Evolutionary conservation across 2,888 invertebrate species (phyloP), one percentile per base, ranked within the genome.

Genomic region (Cheilosia urbana): DNA sequence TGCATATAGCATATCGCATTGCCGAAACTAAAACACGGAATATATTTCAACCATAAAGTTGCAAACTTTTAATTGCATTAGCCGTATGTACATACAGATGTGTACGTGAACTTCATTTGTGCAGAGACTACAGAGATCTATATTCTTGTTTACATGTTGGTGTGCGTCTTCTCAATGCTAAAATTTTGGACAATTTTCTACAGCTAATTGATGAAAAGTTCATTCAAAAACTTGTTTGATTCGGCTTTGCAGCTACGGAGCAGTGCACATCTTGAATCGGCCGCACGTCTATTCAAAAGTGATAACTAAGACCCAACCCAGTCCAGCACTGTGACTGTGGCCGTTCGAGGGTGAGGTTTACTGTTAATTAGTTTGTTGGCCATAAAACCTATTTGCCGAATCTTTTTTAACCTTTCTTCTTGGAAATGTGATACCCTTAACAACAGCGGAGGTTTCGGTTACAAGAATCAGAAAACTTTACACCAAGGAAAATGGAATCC

Each of bases 51-150:
- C 62, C 34, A 42, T 57, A 63, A 69, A 69, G 58, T 42, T 57
- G 17, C 15, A 81, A 82, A 82, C 81, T 82, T 82, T 82, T 82
- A 77, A 82, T 82, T 82, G 81, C 76, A 66, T 82, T 76, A 27
- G 42, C 62, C 62, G 57, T 51, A 7, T 0, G 30, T 30, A 30
- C 9, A 30, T 9, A 37, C 21, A 17, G 19, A 17, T 57, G 17
- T 45, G 17, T 63, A 4, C 9, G 24, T 37, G 13, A 40, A 15
- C 34, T 53, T 60, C 24, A 27, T 55, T 53, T 58, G 15, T 47
- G 13, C 13, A 30, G 58, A 40, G 63, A 71, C n/a, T n/a, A n/a
- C n/a, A n/a, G n/a, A 51, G 3, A 63, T 63, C 42, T 19, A 13
- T 11, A 13, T 37, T 37, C 13, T 13, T 63, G 19, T 66, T 71